These are phyloP conservation scores for Rhinophrynus dorsalis DNA, from an alignment of 2,797 vertebrate species.

Conservation along the genomic window DNA sequence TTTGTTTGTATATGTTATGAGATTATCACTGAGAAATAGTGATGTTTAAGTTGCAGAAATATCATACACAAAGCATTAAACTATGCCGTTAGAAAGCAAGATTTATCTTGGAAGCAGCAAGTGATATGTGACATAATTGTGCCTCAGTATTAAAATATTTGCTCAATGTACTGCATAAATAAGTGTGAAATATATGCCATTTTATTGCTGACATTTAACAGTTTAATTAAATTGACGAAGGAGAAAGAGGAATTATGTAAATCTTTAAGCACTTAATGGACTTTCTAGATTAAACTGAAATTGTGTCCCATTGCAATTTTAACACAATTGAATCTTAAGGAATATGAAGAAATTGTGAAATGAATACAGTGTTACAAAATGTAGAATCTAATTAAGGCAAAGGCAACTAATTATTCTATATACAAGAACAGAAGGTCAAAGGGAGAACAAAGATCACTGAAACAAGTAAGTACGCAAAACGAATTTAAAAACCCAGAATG, in stretches of 20 bases:
- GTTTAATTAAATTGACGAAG: constrained; percentile 19
- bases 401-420: constrained; percentile 6
- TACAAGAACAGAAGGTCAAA: not conserved
- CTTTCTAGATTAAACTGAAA: constrained; percentile 33
- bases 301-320: not conserved
- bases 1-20: no score
- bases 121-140: not conserved
- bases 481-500: no score
- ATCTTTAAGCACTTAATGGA: constrained; percentile 28
- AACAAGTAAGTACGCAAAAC: no score
- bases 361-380: constrained; percentile 4
- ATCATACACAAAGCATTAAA: no score
- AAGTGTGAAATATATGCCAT: not conserved
- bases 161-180: not conserved
- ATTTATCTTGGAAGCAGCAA: no score
- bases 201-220: constrained; percentile 21
- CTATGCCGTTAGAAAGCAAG: no score
- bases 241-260: constrained; percentile 28
- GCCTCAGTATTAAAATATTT: not conserved
- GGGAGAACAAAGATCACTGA: not conserved
- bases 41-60: no score
- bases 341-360: constrained; percentile 6
- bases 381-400: not conserved
- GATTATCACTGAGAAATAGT: no score
- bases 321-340: not conserved